Percentiles rank a stretch among this genome's conserved stretches.
Evolutionary conservation across 2,888 invertebrate genomes (phyloP).

Genomic region (Erynnis tages): DNA sequence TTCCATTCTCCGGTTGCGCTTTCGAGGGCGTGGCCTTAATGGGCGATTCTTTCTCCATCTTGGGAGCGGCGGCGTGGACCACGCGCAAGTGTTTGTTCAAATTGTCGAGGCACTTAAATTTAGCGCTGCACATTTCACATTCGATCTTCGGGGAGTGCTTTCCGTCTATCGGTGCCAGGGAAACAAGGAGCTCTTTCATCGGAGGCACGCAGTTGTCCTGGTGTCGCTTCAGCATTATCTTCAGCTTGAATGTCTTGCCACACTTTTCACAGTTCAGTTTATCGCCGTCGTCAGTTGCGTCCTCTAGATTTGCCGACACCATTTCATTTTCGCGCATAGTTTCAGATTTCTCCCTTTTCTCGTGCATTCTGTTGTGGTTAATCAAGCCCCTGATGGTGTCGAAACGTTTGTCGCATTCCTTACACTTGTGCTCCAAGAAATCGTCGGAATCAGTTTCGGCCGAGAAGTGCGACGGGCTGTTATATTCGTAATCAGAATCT

Average conservation of each 20-base stretch:
- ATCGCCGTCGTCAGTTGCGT: constrained; percentile 53
- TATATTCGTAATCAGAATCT: constrained; percentile 68
- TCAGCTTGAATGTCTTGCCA: constrained; percentile 67
- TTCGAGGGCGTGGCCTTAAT: constrained; percentile 4
- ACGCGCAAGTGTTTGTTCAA: constrained; percentile 66
- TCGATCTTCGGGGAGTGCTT: constrained; percentile 38
- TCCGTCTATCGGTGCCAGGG: constrained; percentile 62
- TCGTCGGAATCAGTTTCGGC: constrained; percentile 70
- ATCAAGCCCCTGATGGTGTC: constrained; percentile 43
- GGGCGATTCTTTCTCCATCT: constrained; percentile 29
- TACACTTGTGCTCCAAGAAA: constrained; percentile 54
- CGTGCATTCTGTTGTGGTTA: constrained; percentile 51
- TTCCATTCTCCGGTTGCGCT: constrained; percentile 30
- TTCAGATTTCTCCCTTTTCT: constrained; percentile 1
- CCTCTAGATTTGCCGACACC: constrained; percentile 28
- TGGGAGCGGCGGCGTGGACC: constrained; percentile 60
- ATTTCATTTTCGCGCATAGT: not conserved
- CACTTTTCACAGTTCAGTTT: constrained; percentile 63
- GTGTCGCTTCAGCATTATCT: constrained; percentile 75
- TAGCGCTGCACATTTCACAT: constrained; percentile 61
- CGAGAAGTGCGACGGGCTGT: constrained; percentile 53
- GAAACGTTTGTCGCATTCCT: constrained; percentile 55
- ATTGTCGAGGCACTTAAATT: constrained; percentile 62
- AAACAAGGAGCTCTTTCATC: constrained; percentile 58
- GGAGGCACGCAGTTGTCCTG: constrained; percentile 54